These are phyloP conservation scores for Crotalus viridis DNA, from an alignment of 2,113 vertebrate genomes.

Conservation along the genomic window DNA sequence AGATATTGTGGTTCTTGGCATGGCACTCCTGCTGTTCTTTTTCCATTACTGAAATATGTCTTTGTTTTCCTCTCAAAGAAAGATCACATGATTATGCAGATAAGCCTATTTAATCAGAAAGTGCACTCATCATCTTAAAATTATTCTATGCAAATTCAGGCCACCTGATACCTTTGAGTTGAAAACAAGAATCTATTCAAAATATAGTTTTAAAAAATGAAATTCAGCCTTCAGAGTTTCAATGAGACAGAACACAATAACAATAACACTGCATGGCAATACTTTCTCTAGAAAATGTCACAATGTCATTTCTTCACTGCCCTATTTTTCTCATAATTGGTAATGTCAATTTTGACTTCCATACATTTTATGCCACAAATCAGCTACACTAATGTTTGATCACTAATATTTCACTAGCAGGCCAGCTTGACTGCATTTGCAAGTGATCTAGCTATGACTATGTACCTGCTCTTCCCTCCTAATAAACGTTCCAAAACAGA, in stretches of 20 bases:
- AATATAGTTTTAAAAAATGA: neutral
- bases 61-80: neutral
- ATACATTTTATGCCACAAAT: neutral
- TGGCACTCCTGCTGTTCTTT: neutral
- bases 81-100: neutral
- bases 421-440: neutral
- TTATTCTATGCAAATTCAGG: neutral
- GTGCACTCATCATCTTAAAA: neutral
- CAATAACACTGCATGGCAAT: neutral
- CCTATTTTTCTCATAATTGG: neutral
- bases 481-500: neutral
- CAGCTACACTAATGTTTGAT: neutral
- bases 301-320: neutral
- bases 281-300: neutral
- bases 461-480: neutral
- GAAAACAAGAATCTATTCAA: neutral
- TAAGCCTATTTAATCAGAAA: neutral
- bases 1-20: neutral
- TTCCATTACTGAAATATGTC: neutral
- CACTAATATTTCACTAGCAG: neutral
- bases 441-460: neutral
- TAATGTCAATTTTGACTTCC: neutral
- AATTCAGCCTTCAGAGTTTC: neutral
- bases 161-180: neutral
- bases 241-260: neutral